phyloP scores from a whole-genome alignment of 2,888 invertebrate genomes.

The Agriopis marginaria region DNA sequence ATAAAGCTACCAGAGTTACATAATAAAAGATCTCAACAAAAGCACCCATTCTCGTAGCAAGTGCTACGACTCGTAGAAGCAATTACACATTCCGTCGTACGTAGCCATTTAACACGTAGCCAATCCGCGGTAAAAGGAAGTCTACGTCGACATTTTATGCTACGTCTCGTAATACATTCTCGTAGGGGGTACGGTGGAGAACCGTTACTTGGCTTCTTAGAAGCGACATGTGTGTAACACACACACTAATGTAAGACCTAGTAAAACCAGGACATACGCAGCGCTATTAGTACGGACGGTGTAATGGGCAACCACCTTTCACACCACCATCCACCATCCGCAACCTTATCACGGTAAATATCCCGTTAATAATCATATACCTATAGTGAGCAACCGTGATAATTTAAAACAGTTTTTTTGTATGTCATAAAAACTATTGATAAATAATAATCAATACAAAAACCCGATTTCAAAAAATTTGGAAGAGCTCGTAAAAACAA shows the following conservation, averaged over 20 bases:
- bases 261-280: not conserved
- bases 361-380: no score
- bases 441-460: no score
- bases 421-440: no score
- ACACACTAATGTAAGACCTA: not conserved
- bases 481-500: no score
- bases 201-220: slow-evolving; percentile 13
- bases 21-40: slow-evolving; percentile 23
- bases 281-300: no score
- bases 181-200: slow-evolving; percentile 20
- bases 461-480: no score
- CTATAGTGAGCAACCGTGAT: no score
- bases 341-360: no score
- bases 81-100: slow-evolving; percentile 33
- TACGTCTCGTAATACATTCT: slow-evolving; percentile 39
- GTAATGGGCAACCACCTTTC: no score
- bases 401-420: no score
- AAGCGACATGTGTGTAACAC: not conserved
- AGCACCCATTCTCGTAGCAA: slow-evolving; percentile 17
- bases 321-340: no score
- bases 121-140: slow-evolving; percentile 35
- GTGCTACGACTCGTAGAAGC: slow-evolving; percentile 28
- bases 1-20: slow-evolving; percentile 8
- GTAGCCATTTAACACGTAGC: slow-evolving; percentile 39
- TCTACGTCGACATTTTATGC: slow-evolving; percentile 38